phyloP scores from a whole-genome alignment of 2,888 invertebrate genomes.

The Calameuta filiformis region DNA sequence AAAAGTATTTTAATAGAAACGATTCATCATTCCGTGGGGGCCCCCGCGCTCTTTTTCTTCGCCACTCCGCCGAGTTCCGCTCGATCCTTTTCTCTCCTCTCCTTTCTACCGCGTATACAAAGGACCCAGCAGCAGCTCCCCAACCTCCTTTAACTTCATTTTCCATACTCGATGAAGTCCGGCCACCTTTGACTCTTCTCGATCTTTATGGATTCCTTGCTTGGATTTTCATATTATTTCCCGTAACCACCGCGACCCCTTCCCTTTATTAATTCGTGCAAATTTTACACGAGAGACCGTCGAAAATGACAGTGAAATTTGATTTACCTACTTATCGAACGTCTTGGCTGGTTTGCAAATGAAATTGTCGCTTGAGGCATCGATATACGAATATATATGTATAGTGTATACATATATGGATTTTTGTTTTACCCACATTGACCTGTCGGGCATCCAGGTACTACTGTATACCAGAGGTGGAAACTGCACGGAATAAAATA shows the following conservation, averaged over 20 bases:
- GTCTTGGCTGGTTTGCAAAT: not conserved
- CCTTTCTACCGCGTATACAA: not conserved
- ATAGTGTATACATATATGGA: not conserved
- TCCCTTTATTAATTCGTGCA: not conserved
- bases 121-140: not conserved
- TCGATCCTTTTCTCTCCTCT: constrained; percentile 20
- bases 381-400: not conserved
- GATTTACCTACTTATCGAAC: not conserved
- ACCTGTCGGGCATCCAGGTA: not conserved
- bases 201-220: not conserved
- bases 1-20: constrained; percentile 66
- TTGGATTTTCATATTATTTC: not conserved
- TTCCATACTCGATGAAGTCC: constrained; percentile 35
- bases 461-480: not conserved
- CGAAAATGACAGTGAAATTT: not conserved
- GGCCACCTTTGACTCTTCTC: constrained; percentile 10
- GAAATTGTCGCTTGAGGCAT: not conserved
- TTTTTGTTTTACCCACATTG: not conserved
- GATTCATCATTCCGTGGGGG: constrained; percentile 55
- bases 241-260: constrained; percentile 1
- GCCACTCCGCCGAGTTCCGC: constrained; percentile 14
- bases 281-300: not conserved
- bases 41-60: constrained; percentile 22
- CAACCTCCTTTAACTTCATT: not conserved
- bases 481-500: not conserved